Evolutionary conservation across 2,797 vertebrate species (phyloP), one percentile per base, ranked within the genome.

Genomic region (Galaxias olidus): DNA sequence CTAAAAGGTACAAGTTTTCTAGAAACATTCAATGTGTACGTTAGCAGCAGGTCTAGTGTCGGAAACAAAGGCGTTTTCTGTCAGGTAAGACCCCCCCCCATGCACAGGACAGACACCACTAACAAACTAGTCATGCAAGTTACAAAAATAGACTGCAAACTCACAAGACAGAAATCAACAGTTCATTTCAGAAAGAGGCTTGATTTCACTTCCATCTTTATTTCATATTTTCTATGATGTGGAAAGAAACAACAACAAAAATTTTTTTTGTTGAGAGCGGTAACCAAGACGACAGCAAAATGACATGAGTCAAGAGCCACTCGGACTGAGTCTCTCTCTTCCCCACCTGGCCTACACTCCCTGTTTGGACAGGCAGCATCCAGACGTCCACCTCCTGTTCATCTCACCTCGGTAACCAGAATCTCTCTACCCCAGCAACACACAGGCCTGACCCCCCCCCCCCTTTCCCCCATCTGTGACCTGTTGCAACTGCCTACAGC

Each of bases 191-290:
- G 88, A 85, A 86, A 82, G 82, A 90, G 81, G 82, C 86, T 88
- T 89, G 85, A 88, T 90, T 93, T 93, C 90, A 92, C 83, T 91
- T 92, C 81, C 84, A 79, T 90, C 92, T 89, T 91, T 86, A 89
- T 89, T 92, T 91, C 77, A 83, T 80, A 78, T 90, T 90, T 91
- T 87, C 83, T 88, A 90, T 86, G 88, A 91, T 91, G 92, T 92
- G 91, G 90, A 93, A 93, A 93, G 86, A 84, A 77, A 68, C 65
- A 84, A 68, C 89, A 85, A 86, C 85, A 76, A 84, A 66, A 68
- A 64, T 44, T n/a, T n/a, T n/a, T n/a, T n/a, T n/a, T 53, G 80
- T 89, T 86, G 88, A 90, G 88, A 91, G 89, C 86, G 81, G 86
- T 87, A 91, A 91, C 88, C 88, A 89, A 89, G 89, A 91, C 86